Evolutionary conservation across 2,797 vertebrate species (phyloP).

Genomic region (Anolis apletophallus): DNA sequence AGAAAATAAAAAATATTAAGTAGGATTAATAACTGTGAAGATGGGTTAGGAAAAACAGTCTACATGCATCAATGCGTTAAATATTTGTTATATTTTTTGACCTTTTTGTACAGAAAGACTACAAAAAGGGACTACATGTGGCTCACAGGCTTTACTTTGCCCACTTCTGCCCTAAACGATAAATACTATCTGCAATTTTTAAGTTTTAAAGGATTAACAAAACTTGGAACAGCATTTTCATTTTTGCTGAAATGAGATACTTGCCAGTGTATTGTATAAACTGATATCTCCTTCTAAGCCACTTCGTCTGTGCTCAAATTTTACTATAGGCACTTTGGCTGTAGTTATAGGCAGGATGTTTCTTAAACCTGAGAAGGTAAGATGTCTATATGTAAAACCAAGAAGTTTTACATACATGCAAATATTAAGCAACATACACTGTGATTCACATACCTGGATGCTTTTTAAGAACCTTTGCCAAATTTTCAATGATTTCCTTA

Average conservation of each 20-base stretch:
- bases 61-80: not conserved
- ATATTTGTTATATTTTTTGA: too few relatives aligned
- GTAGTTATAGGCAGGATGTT: conserved; percentile 99
- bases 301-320: conserved; percentile 96
- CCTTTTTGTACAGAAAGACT: not conserved
- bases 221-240: not conserved
- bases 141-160: too few relatives aligned
- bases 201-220: conserved; percentile 3
- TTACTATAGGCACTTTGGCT: conserved; percentile 99
- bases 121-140: too few relatives aligned
- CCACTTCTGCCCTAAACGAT: too few relatives aligned
- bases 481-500: conserved; percentile 98
- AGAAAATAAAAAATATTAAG: not conserved
- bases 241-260: conserved; percentile 49
- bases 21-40: not conserved
- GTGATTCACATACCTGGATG: conserved; percentile 86
- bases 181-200: not conserved
- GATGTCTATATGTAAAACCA: conserved; percentile 70
- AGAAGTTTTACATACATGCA: conserved; percentile 24
- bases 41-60: too few relatives aligned
- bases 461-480: conserved; percentile 96
- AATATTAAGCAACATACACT: conserved; percentile 39
- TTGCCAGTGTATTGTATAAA: conserved; percentile 97
- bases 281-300: conserved; percentile 97
- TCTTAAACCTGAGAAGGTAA: conserved; percentile 87